Evolutionary conservation across 2,797 vertebrate species (phyloP).

Genomic region (Cephalopachus bancanus): DNA sequence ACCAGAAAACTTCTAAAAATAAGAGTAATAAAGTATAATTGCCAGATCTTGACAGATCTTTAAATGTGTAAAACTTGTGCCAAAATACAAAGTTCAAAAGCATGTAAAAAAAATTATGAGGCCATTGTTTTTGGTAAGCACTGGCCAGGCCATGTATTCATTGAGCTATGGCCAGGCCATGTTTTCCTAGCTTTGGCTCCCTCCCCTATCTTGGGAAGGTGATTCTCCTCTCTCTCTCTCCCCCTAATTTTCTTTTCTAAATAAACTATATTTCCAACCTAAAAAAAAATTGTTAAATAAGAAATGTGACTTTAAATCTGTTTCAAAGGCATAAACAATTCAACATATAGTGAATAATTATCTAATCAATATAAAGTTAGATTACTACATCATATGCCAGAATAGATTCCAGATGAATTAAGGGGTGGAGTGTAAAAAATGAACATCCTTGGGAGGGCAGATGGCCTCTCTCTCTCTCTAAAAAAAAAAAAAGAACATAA

Average conservation of each 20-base stretch:
- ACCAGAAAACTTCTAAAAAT: conserved; percentile 23
- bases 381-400: neutral
- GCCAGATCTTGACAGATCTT: neutral
- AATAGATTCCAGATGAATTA: conserved; percentile 24
- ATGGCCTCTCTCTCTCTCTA: neutral
- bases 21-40: neutral
- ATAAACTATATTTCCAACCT: no score
- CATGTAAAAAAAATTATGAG: neutral
- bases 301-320: conserved; percentile 10
- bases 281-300: conserved; percentile 18
- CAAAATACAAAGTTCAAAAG: conserved; percentile 38
- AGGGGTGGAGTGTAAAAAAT: neutral
- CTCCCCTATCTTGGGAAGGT: no score
- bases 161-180: no score
- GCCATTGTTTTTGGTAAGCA: no score
- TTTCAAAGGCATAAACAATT: neutral
- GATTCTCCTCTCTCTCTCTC: no score
- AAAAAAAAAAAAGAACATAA: conserved; percentile 24
- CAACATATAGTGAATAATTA: neutral
- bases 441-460: neutral
- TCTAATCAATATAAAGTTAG: conserved; percentile 9
- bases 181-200: no score
- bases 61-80: neutral
- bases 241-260: no score
- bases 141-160: no score